Conservation (phyloP, 2,797 vertebrate genomes). For the Sardinella longiceps region DNA sequence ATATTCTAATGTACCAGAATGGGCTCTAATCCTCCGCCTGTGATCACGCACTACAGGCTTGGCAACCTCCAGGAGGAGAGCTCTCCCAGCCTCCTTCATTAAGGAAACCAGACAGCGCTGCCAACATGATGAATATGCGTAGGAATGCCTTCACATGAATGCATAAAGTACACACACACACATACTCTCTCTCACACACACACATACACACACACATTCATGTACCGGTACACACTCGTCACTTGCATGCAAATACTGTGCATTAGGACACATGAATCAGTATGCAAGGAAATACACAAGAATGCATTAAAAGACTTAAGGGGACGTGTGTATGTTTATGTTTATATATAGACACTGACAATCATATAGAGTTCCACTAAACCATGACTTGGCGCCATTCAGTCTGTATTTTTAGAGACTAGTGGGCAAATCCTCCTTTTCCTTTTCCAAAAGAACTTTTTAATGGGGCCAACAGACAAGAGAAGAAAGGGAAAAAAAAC, state of each 20-base stretch:
- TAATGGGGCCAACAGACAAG: not conserved
- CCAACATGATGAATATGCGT: slow-evolving; percentile 38
- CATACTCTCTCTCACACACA: not conserved
- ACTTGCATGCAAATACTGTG: not conserved
- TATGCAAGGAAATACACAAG: too few species aligned
- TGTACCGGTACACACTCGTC: not conserved
- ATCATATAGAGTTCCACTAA: not conserved
- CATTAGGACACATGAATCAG: not conserved
- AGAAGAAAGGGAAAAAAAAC: not conserved
- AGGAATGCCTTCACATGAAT: not conserved
- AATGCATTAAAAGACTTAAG: not conserved
- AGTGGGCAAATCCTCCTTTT: not conserved
- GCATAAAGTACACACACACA: not conserved
- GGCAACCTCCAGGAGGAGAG: slow-evolving; percentile 57
- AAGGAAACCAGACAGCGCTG: slow-evolving; percentile 52
- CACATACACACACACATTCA: not conserved
- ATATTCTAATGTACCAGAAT: slow-evolving; percentile 67
- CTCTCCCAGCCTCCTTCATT: slow-evolving; percentile 63
- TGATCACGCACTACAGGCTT: slow-evolving; percentile 52
- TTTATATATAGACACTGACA: not conserved
- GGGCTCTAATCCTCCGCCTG: slow-evolving; percentile 64
- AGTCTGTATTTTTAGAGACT: not conserved
- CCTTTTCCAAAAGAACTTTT: not conserved
- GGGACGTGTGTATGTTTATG: not conserved
- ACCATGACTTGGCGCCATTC: not conserved